Evolutionary conservation across 2,113 vertebrate genomes (phyloP).

Genomic region (Xiphophorus couchianus): DNA sequence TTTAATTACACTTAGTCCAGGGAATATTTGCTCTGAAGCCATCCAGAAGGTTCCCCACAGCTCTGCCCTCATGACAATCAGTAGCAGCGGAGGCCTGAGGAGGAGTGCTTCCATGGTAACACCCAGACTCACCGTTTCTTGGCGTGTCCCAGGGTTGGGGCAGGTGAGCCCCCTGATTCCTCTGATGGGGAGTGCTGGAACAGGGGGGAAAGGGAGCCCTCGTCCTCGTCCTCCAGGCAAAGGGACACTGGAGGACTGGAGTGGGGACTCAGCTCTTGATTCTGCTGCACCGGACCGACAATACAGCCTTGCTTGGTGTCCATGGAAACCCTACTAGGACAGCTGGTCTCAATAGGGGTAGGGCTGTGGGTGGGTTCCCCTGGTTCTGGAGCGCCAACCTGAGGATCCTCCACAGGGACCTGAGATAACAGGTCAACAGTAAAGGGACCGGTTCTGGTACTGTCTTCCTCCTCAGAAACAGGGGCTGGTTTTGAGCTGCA

Average conservation of each 20-base stretch:
- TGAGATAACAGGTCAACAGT: background rate
- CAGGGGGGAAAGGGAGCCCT: slow-evolving; percentile 79
- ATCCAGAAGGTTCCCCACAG: background rate
- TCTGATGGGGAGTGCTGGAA: slow-evolving; percentile 85
- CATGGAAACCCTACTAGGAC: slow-evolving; percentile 4
- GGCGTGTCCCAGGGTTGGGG: slow-evolving; percentile 86
- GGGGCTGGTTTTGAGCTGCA: slow-evolving; percentile 15
- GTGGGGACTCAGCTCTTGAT: slow-evolving; percentile 38
- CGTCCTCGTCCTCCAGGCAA: slow-evolving; percentile 73
- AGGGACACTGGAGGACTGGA: slow-evolving; percentile 59
- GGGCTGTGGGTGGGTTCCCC: slow-evolving; percentile 67
- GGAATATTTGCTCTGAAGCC: background rate
- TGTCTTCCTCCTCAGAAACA: slow-evolving; percentile 4
- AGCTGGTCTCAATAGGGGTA: slow-evolving; percentile 26
- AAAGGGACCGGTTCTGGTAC: slow-evolving; percentile 1
- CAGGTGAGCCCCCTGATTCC: slow-evolving; percentile 84
- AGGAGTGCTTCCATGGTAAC: background rate
- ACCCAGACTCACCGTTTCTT: slow-evolving; percentile 83
- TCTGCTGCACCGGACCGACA: slow-evolving; percentile 13
- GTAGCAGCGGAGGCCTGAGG: background rate
- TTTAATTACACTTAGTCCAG: background rate
- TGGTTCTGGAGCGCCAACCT: slow-evolving; percentile 1
- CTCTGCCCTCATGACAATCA: background rate
- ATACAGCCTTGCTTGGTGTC: slow-evolving; percentile 23
- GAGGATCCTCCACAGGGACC: slow-evolving; percentile 13